Evolutionary conservation across 2,888 invertebrate genomes (phyloP).

Genomic region (Tryphoninae sp.): DNA sequence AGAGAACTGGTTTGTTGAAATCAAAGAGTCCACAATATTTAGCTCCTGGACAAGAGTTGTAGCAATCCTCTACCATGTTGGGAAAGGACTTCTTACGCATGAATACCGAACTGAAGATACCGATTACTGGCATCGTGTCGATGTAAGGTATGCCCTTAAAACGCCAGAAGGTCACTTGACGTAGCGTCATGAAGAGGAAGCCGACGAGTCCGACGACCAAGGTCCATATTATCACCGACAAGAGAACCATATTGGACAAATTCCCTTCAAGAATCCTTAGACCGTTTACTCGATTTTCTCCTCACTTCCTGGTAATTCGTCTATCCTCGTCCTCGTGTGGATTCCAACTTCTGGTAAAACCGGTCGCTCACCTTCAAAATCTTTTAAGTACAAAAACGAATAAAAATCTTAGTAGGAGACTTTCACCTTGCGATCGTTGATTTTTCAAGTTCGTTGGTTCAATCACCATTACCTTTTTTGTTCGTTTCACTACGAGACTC

Average conservation of each 20-base stretch:
- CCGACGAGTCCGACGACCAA: conserved; percentile 44
- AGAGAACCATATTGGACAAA: conserved; percentile 3
- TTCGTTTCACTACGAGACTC: too few species aligned
- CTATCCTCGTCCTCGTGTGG: too few species aligned
- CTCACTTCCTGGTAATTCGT: too few species aligned
- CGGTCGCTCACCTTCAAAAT: too few species aligned
- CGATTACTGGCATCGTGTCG: conserved; percentile 55
- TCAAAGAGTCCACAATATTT: conserved; percentile 69
- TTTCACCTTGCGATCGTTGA: too few species aligned
- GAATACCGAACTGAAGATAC: conserved; percentile 55
- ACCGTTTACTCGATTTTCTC: too few species aligned
- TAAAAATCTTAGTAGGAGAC: too few species aligned
- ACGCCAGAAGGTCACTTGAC: conserved; percentile 68
- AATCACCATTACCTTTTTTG: too few species aligned
- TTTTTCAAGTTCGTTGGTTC: too few species aligned
- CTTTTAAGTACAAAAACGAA: too few species aligned
- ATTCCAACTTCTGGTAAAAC: too few species aligned
- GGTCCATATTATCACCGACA: conserved; percentile 35
- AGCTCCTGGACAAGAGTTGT: conserved; percentile 52
- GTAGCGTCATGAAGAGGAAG: not conserved
- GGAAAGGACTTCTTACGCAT: conserved; percentile 50
- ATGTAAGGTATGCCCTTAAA: conserved; percentile 63
- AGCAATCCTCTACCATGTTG: conserved; percentile 36
- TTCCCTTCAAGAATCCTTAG: not conserved
- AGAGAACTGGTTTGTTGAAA: conserved; percentile 65